Evolutionary conservation across 2,888 invertebrate species (phyloP).

Genomic region (Steinernema scapterisci): DNA sequence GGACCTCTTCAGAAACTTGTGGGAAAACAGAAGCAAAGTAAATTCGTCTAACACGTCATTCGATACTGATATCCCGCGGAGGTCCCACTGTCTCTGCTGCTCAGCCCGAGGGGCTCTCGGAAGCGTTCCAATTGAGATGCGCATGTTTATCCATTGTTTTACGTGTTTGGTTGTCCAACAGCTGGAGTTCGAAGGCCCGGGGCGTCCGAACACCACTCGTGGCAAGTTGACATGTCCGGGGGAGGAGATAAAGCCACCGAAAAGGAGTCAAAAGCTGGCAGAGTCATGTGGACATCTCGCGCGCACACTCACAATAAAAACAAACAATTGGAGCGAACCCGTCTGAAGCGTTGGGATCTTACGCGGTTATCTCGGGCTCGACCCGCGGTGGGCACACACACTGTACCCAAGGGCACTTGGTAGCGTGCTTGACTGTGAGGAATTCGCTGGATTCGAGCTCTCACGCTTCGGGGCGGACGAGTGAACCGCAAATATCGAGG

Average conservation of each 20-base stretch:
- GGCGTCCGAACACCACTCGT: neutral
- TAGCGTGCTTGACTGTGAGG: neutral
- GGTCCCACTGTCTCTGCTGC: too few species aligned
- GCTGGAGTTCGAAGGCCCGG: too few species aligned
- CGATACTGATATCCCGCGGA: too few species aligned
- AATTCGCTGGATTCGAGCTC: slow-evolving; percentile 6
- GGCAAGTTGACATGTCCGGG: neutral
- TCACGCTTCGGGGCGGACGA: neutral
- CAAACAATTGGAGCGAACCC: neutral
- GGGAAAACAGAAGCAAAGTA: too few species aligned
- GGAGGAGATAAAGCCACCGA: neutral
- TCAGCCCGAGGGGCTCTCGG: too few species aligned
- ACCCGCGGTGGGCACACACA: neutral
- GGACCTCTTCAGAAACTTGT: too few species aligned
- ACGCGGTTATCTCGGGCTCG: neutral
- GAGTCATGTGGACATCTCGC: neutral
- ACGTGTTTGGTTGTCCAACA: too few species aligned
- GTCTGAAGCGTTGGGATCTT: neutral
- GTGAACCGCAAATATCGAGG: slow-evolving; percentile 12
- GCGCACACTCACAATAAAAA: slow-evolving; percentile 5
- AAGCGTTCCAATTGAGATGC: too few species aligned
- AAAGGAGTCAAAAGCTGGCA: too few species aligned
- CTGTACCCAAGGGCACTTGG: slow-evolving; percentile 20
- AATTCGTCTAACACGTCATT: too few species aligned
- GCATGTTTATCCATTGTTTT: too few species aligned